Base-by-base conservation (phyloP, 2,797 vertebrate species). In the Smutsia temminckii region DNA sequence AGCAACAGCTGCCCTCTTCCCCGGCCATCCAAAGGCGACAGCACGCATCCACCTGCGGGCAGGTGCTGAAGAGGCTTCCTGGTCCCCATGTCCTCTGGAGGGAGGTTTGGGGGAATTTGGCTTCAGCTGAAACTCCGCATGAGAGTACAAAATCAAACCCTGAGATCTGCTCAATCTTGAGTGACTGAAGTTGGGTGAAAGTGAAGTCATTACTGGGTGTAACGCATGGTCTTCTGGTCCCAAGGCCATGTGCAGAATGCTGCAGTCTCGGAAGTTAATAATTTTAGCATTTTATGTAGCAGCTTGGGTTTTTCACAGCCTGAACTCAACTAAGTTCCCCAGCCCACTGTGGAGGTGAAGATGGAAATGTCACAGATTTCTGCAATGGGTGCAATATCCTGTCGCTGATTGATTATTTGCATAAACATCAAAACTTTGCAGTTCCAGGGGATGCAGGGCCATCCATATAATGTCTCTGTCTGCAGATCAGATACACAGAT, bases 141-240 rank as follows among this genome's bases (percentile, higher is more conserved):
- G 27, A 49, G 25, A 89, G 16, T n/a, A 23, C 71, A 85, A 96
- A 37, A 86, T 94, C 80, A 78, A 66, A 90, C 32, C 20, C 42
- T 16, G 71, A 78, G 71, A 77, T 80, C 6, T 23, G 6, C 68
- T 68, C 51, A 51, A 3, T 88, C 72, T 84, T 87, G n/a, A 90
- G 55, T 95, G 83, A 77, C 55, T 25, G 55, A 78, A 86, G 80
- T 71, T 91, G 89, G 68, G 37, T 59, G 69, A 81, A 74, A 86
- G 40, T 16, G 34, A 88, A 68, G 51, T 91, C 66, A 40, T 86
- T 85, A 78, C 32, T 1, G 21, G 61, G 25, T 81, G 23, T 5
- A 68, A 20, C 27, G 69, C 72, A 77, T 88, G 32, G 61, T 74
- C 37, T 95, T 96, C 51, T 5, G 13, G 55, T 81, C 85, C 66